These are phyloP conservation scores for Lithobates sylvaticus DNA, from an alignment of 2,797 vertebrate species.

Conservation along the genomic window DNA sequence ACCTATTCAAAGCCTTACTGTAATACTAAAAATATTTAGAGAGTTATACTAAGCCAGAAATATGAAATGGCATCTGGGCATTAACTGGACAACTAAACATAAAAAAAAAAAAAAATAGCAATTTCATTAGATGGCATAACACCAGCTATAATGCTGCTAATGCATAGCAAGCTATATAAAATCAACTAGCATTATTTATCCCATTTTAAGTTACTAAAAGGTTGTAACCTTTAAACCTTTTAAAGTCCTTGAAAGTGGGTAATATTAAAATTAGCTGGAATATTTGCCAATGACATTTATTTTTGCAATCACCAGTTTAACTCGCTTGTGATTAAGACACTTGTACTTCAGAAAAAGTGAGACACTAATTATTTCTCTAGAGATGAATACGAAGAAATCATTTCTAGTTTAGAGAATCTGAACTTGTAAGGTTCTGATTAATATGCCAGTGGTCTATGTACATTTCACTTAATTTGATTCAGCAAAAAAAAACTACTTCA, in stretches of 20 bases:
- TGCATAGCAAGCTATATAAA: no score
- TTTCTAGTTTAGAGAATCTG: constrained; percentile 49
- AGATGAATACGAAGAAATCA: constrained; percentile 42
- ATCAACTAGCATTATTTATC: no score
- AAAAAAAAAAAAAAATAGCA: no score
- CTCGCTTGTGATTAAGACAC: constrained; percentile 37
- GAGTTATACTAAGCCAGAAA: no score
- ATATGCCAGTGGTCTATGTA: constrained; percentile 54
- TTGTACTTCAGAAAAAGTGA: constrained; percentile 34
- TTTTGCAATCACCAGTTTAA: constrained; percentile 15
- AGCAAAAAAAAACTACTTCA: constrained; percentile 44
- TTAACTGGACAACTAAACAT: no score
- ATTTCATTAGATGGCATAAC: no score
- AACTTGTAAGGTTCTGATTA: constrained; percentile 52
- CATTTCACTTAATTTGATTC: constrained; percentile 50
- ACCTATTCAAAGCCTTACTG: no score
- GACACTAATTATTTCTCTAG: constrained; percentile 40
- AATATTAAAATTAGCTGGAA: background rate
- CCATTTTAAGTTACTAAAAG: no score
- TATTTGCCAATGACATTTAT: constrained; percentile 17
- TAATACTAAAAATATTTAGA: no score
- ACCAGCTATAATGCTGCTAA: no score
- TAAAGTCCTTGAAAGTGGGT: background rate
- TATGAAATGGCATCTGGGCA: no score
- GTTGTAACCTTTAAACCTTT: background rate